Base-by-base conservation (phyloP, 2,113 vertebrate genomes). In the Muscicapa adusta region DNA sequence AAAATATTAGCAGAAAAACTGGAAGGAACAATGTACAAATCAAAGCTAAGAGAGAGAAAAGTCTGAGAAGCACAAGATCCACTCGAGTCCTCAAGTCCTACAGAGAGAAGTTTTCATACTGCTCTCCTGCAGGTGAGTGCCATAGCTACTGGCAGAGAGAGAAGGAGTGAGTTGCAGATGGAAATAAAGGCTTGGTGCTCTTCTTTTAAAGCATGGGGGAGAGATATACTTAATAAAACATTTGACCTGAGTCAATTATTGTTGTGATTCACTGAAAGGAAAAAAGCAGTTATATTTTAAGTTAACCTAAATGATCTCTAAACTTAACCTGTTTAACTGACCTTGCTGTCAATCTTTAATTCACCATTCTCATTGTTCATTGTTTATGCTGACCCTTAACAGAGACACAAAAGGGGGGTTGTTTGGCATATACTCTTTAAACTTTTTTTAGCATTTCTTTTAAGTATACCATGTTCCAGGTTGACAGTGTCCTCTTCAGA, bases 91-190 rank as follows among this genome's bases (percentile, higher is more conserved):
- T 70, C 45, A 15, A 48, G 54, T 38, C 29, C 63, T 68, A 26
- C 45, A 83, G 67, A 72, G 47, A 58, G 78, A 77, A 70, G 90
- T 74, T 63, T 63, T 74, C 89, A 13, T 54, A 5, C 47, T 0
- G 1, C 33, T 86, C 2, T 95, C 43, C 76, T 65, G 23, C 80
- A 91, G 92, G 86, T 97, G 76, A 95, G 94, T 94, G 73, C 48
- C 57, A 61, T 22, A 48, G 75, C 43, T 56, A 33, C 57, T 48
- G 19, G 29, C 34, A 65, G 29, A 60, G 38, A 17, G 36, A 36
- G 25, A 54, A 25, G 25, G 61, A 25, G 38, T 36, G n/a, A 85
- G 16, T 4, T 93, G 33, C 25, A 60, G 31, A 20, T 3, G 10
- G 61, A 92, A 86, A 84, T 78, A 67, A 74, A 93, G 34, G 20